Evolutionary conservation across 1,140 invertebrate species (phyloP).

Genomic region (Rhynchophorus ferrugineus): DNA sequence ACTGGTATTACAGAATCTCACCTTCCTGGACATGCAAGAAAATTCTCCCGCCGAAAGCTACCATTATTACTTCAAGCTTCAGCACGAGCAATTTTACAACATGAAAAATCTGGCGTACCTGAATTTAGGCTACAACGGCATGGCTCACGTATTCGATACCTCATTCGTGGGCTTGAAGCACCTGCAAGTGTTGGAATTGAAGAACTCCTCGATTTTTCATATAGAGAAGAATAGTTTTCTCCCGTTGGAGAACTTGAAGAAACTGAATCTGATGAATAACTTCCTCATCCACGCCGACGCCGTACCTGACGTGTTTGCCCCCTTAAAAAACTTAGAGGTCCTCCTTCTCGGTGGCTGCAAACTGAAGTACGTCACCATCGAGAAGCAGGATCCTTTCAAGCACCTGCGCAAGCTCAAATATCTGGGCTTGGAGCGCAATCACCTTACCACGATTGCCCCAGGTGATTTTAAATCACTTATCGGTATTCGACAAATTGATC

Average conservation of each 20-base stretch:
- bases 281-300: constrained; percentile 32
- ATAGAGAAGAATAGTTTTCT: constrained; percentile 43
- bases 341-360: constrained; percentile 44
- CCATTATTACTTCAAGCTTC: constrained; percentile 44
- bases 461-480: constrained; percentile 42
- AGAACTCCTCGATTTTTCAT: constrained; percentile 45
- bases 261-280: constrained; percentile 48
- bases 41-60: constrained; percentile 41
- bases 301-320: constrained; percentile 42
- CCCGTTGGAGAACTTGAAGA: constrained; percentile 39
- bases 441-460: constrained; percentile 40
- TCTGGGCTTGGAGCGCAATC: constrained; percentile 45
- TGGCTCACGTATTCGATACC: constrained; percentile 42
- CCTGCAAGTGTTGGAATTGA: constrained; percentile 43
- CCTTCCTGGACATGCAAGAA: constrained; percentile 44
- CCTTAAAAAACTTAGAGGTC: constrained; percentile 43
- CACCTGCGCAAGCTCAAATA: constrained; percentile 45
- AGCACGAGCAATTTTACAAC: constrained; percentile 33
- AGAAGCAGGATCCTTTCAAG: constrained; percentile 44
- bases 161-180: constrained; percentile 44
- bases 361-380: constrained; percentile 40
- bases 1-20: constrained; percentile 39
- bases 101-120: constrained; percentile 29
- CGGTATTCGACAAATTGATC: constrained; percentile 41
- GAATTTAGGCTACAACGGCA: constrained; percentile 43